Percentiles rank a stretch among this genome's conserved stretches.
Conservation (phyloP, 1,140 invertebrate species). For the Papilio polyxenes region DNA sequence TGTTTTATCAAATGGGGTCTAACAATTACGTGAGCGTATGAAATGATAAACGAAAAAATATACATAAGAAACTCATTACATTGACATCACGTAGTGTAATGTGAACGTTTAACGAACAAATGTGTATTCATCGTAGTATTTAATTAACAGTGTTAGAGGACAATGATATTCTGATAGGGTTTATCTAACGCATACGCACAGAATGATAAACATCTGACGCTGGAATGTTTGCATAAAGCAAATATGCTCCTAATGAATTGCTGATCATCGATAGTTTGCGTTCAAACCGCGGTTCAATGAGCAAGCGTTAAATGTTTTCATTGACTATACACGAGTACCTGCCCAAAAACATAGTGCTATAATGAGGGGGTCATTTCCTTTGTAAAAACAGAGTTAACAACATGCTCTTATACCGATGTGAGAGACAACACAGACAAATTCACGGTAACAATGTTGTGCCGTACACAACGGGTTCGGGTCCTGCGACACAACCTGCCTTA, state of each 20-base stretch:
- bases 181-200: slow-evolving; percentile 12
- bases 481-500: too few species aligned
- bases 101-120: not conserved
- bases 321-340: not conserved
- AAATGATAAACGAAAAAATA: too few species aligned
- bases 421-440: too few species aligned
- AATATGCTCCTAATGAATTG: slow-evolving; percentile 25
- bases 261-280: slow-evolving; percentile 8
- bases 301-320: not conserved
- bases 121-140: not conserved
- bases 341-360: not conserved
- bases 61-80: not conserved
- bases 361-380: too few species aligned
- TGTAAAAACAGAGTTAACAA: too few species aligned
- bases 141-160: slow-evolving; percentile 23
- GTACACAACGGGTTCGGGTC: too few species aligned
- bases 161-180: slow-evolving; percentile 15
- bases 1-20: too few species aligned
- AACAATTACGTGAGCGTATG: too few species aligned
- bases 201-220: slow-evolving; percentile 10
- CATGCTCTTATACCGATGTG: too few species aligned
- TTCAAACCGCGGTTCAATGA: slow-evolving; percentile 10
- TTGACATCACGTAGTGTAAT: not conserved
- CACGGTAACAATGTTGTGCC: too few species aligned
- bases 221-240: slow-evolving; percentile 14